Base-by-base conservation (phyloP, 2,888 invertebrate species). In the Microchrysa polita region DNA sequence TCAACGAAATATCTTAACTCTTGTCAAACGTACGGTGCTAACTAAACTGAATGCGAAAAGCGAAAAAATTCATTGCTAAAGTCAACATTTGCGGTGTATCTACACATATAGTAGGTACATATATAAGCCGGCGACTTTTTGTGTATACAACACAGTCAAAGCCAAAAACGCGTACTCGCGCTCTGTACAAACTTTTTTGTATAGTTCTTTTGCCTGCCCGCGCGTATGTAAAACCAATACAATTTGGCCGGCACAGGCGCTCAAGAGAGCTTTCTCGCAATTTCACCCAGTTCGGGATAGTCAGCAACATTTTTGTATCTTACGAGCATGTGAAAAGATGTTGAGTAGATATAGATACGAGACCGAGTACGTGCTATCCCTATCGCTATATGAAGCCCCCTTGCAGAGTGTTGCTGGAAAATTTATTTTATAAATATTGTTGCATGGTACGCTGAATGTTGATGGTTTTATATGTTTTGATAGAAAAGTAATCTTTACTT, bases 21-120 rank as follows among this genome's bases (percentile, higher is more conserved):
- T 55, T 69, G 55, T 69, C 69, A 69, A 69, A 40, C 57, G 69
- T 69, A 57, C 69, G 69, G 57, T 69, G 69, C 69, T 69, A 57
- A 69, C 69, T 69, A 53, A 67, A 67, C 67, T 67, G 57, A 69
- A 69, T 20, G 27, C 27, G 23, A 65, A 65, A 48, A 57, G 42
- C 55, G 57, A 69, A 69, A 69, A 55, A 40, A 55, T 69, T 69
- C 22, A 55, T 23, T 40, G 55, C 40, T 57, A 55, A 69, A 69
- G 69, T 69, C 69, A 69, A 69, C 69, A 69, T 69, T 69, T 55
- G 67, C 20, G 10, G 52, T 27, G 23, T 16, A 16, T 12, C 57
- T 22, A 12, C 5, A 14, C 57, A 20, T 22, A 23, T 60, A n/a
- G n/a, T n/a, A n/a, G n/a, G n/a, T n/a, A n/a, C 34, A 34, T 61